Percentiles rank a stretch among this genome's conserved stretches.
phyloP scores from a whole-genome alignment of 2,888 invertebrate species.

The Tetragonula carbonaria region DNA sequence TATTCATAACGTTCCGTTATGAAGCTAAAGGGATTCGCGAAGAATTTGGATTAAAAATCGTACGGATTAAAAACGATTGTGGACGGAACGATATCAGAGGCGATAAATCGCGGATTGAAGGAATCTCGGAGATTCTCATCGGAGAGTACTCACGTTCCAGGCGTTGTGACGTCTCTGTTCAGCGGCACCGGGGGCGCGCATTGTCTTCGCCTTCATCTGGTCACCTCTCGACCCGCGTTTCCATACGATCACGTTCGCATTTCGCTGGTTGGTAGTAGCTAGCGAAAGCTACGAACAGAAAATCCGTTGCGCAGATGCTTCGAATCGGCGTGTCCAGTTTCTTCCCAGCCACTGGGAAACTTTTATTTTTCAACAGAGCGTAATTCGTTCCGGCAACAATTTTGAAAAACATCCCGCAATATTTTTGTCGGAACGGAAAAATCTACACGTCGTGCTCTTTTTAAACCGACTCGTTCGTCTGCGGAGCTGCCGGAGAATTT shows the following conservation, averaged over 20 bases:
- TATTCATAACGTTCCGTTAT: not conserved
- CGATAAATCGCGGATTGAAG: slow-evolving; percentile 71
- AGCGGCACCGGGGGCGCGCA: slow-evolving; percentile 58
- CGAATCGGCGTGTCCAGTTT: not conserved
- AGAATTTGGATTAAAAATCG: not conserved
- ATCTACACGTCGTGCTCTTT: not conserved
- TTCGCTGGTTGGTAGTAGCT: slow-evolving; percentile 48
- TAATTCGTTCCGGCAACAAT: too few relatives aligned
- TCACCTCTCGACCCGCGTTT: slow-evolving; percentile 74
- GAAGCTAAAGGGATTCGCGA: not conserved
- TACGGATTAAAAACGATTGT: not conserved
- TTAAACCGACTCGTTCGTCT: not conserved
- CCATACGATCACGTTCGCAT: slow-evolving; percentile 71
- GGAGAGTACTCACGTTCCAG: slow-evolving; percentile 41
- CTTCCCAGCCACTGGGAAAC: not conserved
- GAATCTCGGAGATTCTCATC: slow-evolving; percentile 49
- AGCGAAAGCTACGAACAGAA: slow-evolving; percentile 44
- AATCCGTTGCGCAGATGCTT: not conserved
- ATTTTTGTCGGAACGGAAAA: not conserved
- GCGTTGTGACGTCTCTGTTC: slow-evolving; percentile 72
- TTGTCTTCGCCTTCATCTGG: slow-evolving; percentile 75
- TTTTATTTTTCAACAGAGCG: too few relatives aligned
- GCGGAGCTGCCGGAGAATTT: not conserved
- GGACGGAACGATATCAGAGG: not conserved
- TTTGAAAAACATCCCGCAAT: not conserved